phyloP scores from a whole-genome alignment of 2,113 vertebrate species.

The Brevimyrus niger region DNA sequence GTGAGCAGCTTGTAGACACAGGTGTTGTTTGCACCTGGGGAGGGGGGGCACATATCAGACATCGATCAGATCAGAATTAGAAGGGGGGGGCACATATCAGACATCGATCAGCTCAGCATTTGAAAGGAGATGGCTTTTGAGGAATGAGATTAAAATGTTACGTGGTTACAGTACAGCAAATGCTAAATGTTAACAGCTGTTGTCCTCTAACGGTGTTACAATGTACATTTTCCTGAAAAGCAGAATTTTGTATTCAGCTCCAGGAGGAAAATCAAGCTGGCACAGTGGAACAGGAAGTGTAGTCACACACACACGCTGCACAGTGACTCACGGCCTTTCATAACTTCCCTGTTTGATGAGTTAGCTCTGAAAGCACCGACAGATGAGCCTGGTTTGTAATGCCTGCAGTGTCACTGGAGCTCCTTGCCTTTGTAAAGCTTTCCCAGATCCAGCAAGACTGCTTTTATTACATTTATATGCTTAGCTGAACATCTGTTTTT shows the following conservation, averaged over 20 bases:
- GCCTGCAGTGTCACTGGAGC: background rate
- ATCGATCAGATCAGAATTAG: background rate
- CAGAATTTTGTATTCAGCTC: background rate
- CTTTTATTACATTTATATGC: background rate
- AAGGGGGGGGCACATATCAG: background rate
- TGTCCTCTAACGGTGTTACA: background rate
- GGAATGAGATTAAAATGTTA: background rate
- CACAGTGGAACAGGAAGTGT: background rate
- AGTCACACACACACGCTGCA: background rate
- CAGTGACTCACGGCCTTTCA: background rate
- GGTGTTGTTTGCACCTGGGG: background rate
- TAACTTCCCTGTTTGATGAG: background rate
- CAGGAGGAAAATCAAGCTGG: background rate
- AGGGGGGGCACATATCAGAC: background rate
- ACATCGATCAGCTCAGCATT: background rate
- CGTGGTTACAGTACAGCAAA: background rate
- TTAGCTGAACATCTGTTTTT: background rate
- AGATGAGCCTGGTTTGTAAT: background rate
- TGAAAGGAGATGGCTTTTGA: background rate
- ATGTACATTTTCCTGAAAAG: background rate
- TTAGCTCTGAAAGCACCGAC: background rate
- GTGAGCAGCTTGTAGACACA: background rate
- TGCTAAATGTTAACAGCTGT: background rate
- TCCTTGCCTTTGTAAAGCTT: background rate
- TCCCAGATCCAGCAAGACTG: background rate